Conservation (phyloP, 2,113 vertebrate species). For the Burhinus bistriatus region DNA sequence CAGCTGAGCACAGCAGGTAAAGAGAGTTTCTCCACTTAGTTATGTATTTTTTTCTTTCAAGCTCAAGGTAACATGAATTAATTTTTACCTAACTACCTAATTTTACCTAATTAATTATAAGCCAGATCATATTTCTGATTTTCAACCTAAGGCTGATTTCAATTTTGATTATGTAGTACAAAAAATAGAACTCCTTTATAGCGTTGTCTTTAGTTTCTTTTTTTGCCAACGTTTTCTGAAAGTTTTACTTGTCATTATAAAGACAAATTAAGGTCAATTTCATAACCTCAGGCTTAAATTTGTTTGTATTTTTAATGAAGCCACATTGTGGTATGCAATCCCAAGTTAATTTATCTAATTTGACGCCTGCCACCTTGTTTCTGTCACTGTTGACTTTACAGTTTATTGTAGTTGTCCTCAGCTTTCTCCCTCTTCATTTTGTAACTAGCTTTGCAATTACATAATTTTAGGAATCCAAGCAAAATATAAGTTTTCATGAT, state of each 20-base stretch:
- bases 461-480: neutral
- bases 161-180: neutral
- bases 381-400: neutral
- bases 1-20: neutral
- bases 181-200: neutral
- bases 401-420: neutral
- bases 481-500: neutral
- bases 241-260: neutral
- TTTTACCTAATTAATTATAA: neutral
- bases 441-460: neutral
- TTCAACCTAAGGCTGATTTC: neutral
- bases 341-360: slow-evolving; percentile 2
- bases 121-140: neutral
- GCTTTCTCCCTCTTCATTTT: neutral
- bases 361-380: slow-evolving; percentile 40
- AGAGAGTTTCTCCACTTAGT: neutral
- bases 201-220: neutral
- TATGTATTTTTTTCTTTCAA: neutral
- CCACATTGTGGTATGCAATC: neutral
- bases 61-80: neutral
- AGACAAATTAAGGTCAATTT: slow-evolving; percentile 13
- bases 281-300: slow-evolving; percentile 19
- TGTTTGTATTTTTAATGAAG: slow-evolving; percentile 40
- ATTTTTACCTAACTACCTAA: neutral
- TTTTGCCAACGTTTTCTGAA: neutral